Percentiles rank a stretch among this genome's conserved stretches.
These are phyloP conservation scores for Mylabris phalerata DNA, from an alignment of 1,140 invertebrate species.

Conservation along the genomic window DNA sequence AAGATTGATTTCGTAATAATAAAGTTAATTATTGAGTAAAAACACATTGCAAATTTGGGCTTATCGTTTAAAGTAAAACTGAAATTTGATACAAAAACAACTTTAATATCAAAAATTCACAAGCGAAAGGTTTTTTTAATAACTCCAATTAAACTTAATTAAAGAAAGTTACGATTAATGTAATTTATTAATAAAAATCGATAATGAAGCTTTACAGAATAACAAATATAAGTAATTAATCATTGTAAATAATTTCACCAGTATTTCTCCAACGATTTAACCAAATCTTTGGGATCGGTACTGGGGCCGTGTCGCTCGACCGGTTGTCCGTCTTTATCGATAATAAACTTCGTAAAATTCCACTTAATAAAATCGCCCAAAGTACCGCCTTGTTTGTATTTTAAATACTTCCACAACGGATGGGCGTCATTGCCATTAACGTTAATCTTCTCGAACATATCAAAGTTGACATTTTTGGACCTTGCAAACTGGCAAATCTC, in stretches of 20 bases:
- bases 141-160: too few species aligned
- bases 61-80: too few species aligned
- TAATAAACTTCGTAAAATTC: conserved; percentile 96
- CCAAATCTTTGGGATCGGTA: conserved; percentile 62
- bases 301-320: conserved; percentile 75
- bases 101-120: too few species aligned
- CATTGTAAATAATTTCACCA: conserved; percentile 43
- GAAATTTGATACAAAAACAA: too few species aligned
- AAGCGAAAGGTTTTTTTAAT: too few species aligned
- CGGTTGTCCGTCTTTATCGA: conserved; percentile 79
- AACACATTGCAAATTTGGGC: too few species aligned
- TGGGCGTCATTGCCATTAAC: conserved; percentile 82
- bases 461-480: conserved; percentile 67
- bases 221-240: too few species aligned
- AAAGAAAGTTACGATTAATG: too few species aligned
- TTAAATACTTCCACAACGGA: conserved; percentile 85
- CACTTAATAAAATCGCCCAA: conserved; percentile 85
- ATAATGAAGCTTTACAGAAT: too few species aligned
- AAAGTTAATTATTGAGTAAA: too few species aligned
- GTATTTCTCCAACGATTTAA: conserved; percentile 60
- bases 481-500: conserved; percentile 71
- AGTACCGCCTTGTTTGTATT: conserved; percentile 67
- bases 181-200: too few species aligned
- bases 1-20: too few species aligned
- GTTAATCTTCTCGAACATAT: conserved; percentile 71